Base-by-base conservation (phyloP, 1,140 invertebrate species). In the Bradynema listronoti region DNA sequence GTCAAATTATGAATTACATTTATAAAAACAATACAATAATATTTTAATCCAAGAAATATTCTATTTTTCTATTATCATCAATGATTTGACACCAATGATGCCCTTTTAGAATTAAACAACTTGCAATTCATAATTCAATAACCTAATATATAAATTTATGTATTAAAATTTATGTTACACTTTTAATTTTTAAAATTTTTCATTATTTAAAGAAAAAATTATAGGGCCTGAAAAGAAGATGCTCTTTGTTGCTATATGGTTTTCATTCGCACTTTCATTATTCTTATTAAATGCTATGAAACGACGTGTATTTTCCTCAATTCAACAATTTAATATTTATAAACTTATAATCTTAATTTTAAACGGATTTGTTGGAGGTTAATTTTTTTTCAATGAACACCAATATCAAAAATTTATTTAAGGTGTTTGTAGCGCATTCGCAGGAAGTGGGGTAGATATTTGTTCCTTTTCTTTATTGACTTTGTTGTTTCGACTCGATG, bases 211-310 rank as follows among this genome's bases (percentile, higher is more conserved):
- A n/a, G n/a, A n/a, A n/a, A n/a, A n/a, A n/a, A n/a, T n/a, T 50
- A 30, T n/a, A 50, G 47, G 47, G 4, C 47, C 47, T 5, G 19
- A 47, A 47, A 50, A 50, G 19, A 24, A 75, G 51, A 75, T 77
- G 69, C 33, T 69, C 16, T 75, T 75, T 52, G 73, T 75, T 19
- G 59, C 63, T 4, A 72, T 74, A 24, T 75, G 73, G 68, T 73
- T 69, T 46, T 64, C 73, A 6, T 75, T 75, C 56, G 74, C 73
- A 9, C 61, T 74, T 41, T 66, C 68, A 4, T 52, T 75, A 1
- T 69, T 75, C 34, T 41, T 77, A 6, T 51, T 75, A 27, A 75
- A 77, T 45, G 42, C 30, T 7, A 56, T 72, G 55, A 58, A 61
- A 29, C 74, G 77, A 54, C 49, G 73, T 1, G 54, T 41, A 22